phyloP scores from a whole-genome alignment of 1,140 invertebrate genomes.

The Venustaconcha ellipsiformis region DNA sequence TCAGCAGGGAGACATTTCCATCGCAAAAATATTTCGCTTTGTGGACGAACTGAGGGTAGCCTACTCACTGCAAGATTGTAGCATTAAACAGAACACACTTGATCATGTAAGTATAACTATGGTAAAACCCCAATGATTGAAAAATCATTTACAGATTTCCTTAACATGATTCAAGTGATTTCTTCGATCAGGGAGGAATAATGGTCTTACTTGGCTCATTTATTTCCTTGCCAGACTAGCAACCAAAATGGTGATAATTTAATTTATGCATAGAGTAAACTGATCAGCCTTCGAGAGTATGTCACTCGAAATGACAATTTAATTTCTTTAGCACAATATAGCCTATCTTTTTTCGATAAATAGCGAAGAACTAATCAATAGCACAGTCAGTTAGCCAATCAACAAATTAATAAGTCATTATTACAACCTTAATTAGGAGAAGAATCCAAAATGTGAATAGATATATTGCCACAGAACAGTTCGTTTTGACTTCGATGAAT shows the following conservation, averaged over 20 bases:
- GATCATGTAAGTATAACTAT: conserved; percentile 67
- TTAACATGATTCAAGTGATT: not conserved
- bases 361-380: too few relatives aligned
- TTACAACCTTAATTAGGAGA: too few relatives aligned
- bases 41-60: conserved; percentile 63
- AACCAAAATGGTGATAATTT: not conserved
- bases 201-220: not conserved
- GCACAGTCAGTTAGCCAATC: too few relatives aligned
- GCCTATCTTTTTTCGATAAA: too few relatives aligned
- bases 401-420: too few relatives aligned
- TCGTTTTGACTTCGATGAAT: too few relatives aligned
- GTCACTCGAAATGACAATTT: not conserved
- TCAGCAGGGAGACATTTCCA: conserved; percentile 23
- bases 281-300: not conserved
- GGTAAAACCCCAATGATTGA: not conserved
- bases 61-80: conserved; percentile 70
- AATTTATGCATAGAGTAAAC: not conserved
- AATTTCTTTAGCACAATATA: too few relatives aligned
- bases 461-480: too few relatives aligned
- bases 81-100: conserved; percentile 71
- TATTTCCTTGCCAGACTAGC: not conserved
- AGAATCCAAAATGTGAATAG: too few relatives aligned
- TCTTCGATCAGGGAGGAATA: not conserved
- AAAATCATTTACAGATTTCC: not conserved
- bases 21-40: conserved; percentile 67